A percentile compares a stretch with the other conserved stretches of the same genome.
These are phyloP conservation scores for Temnothorax longispinosus DNA, from an alignment of 1,140 invertebrate species.

Conservation along the genomic window DNA sequence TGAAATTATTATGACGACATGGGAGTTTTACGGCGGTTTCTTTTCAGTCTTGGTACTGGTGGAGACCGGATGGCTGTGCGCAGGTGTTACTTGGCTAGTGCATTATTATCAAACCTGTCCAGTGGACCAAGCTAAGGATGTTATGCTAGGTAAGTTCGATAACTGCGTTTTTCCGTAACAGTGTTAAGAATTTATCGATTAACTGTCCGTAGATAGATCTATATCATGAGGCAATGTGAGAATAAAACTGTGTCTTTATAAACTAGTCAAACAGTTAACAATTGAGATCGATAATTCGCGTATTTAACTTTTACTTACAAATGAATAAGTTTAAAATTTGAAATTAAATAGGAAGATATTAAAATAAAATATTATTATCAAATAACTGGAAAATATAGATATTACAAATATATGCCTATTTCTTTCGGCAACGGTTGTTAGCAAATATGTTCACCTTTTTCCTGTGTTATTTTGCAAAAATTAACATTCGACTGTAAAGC, in stretches of 20 bases:
- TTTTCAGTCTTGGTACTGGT: slow-evolving; percentile 90
- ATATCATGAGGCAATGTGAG: not conserved
- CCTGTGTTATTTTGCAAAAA: not conserved
- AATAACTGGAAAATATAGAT: not conserved
- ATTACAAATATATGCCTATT: not conserved
- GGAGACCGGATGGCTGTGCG: slow-evolving; percentile 91
- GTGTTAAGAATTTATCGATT: not conserved
- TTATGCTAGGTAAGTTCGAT: slow-evolving; percentile 90
- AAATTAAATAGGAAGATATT: not conserved
- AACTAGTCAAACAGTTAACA: not conserved
- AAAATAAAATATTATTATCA: not conserved
- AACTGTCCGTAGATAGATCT: not conserved
- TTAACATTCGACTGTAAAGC: not conserved
- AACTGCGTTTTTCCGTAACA: not conserved
- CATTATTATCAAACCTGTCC: slow-evolving; percentile 90
- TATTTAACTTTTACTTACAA: not conserved
- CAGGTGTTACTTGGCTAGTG: slow-evolving; percentile 91
- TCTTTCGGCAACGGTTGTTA: not conserved
- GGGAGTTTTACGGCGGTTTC: slow-evolving; percentile 6
- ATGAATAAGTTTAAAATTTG: not conserved
- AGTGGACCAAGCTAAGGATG: slow-evolving; percentile 90
- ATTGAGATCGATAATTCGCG: not conserved
- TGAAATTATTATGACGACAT: not conserved
- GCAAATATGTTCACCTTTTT: not conserved
- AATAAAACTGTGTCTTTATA: not conserved